A percentile compares a stretch with the other conserved stretches of the same genome.
Evolutionary conservation across 2,888 invertebrate species (phyloP).

Genomic region (Agrochola lota): DNA sequence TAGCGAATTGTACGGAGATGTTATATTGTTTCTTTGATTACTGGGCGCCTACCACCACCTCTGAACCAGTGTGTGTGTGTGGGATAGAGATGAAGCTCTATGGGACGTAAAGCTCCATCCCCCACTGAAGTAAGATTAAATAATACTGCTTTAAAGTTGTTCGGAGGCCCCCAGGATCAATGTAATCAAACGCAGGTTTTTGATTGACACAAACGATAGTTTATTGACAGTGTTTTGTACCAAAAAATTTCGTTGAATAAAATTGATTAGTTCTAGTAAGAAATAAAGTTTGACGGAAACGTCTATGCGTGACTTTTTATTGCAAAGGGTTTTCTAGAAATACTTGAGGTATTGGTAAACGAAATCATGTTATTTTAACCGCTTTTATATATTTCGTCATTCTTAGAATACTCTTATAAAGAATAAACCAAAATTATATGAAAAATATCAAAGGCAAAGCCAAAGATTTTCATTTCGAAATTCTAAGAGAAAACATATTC

Average conservation of each 20-base stretch:
- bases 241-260: neutral
- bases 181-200: too few relatives aligned
- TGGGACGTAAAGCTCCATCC: too few relatives aligned
- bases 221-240: neutral
- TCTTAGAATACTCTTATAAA: conserved; percentile 21
- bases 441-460: conserved; percentile 58
- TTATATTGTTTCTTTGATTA: neutral
- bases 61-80: too few relatives aligned
- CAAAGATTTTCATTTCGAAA: conserved; percentile 59
- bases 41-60: too few relatives aligned
- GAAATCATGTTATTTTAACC: conserved; percentile 18
- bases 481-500: conserved; percentile 53
- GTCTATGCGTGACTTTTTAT: neutral
- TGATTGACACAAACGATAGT: neutral
- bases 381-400: conserved; percentile 12
- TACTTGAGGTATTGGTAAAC: neutral
- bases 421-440: conserved; percentile 53
- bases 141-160: too few relatives aligned
- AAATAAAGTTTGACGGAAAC: neutral
- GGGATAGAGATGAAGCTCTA: too few relatives aligned
- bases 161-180: too few relatives aligned
- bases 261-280: neutral
- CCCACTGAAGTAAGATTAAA: too few relatives aligned
- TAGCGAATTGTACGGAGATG: conserved; percentile 1
- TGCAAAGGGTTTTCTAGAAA: too few relatives aligned